phyloP scores from a whole-genome alignment of 2,888 invertebrate species.

The Pachymerium ferrugineum region DNA sequence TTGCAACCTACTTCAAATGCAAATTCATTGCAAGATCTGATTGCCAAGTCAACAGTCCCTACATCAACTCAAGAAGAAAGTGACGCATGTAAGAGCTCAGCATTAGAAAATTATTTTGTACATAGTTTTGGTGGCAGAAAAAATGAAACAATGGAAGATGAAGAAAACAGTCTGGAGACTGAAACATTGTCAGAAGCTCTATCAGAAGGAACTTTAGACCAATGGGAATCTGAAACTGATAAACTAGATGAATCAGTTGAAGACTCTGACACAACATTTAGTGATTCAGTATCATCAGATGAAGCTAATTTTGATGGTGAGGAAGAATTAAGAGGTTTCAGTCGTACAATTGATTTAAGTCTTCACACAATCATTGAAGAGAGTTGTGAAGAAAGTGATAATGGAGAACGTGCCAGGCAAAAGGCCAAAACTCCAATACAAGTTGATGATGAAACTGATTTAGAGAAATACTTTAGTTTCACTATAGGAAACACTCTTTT shows the following conservation, averaged over 20 bases:
- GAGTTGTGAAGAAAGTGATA: conserved; percentile 79
- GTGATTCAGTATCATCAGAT: conserved; percentile 53
- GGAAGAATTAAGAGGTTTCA: conserved; percentile 75
- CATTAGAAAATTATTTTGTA: conserved; percentile 36
- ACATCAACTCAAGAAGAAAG: background rate
- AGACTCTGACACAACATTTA: conserved; percentile 42
- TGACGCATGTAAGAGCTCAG: background rate
- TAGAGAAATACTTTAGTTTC: conserved; percentile 87
- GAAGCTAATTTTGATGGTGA: conserved; percentile 66
- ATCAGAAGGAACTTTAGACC: background rate
- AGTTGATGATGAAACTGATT: conserved; percentile 59
- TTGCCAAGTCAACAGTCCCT: conserved; percentile 30
- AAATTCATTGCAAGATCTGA: conserved; percentile 27
- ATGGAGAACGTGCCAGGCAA: conserved; percentile 1
- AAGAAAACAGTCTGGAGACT: background rate
- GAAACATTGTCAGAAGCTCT: background rate
- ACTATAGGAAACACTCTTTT: conserved; percentile 63
- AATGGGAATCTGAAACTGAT: conserved; percentile 39
- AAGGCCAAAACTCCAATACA: conserved; percentile 46
- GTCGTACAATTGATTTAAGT: conserved; percentile 70
- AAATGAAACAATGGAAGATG: conserved; percentile 37
- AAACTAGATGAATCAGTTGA: conserved; percentile 43
- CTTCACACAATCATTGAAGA: conserved; percentile 90
- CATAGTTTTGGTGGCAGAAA: conserved; percentile 29
- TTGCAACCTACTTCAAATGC: background rate